Evolutionary conservation across 2,888 invertebrate genomes (phyloP).

Genomic region (Arenicola marina): DNA sequence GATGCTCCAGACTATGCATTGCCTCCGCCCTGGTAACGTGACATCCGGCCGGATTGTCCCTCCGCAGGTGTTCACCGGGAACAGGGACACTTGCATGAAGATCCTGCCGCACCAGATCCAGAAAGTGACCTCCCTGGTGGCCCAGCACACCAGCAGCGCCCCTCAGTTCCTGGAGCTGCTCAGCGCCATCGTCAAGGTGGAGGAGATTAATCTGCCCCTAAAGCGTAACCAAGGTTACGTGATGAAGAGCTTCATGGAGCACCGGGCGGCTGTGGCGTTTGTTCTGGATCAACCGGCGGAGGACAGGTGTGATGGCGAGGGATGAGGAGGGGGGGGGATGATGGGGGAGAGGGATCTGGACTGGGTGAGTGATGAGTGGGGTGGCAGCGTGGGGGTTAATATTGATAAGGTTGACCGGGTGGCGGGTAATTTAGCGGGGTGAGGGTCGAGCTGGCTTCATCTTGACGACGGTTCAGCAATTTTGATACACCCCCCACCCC

Average conservation of each 20-base stretch:
- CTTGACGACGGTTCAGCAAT: too few species aligned
- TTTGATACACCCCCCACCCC: too few species aligned
- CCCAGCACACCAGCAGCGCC: slow-evolving; percentile 43
- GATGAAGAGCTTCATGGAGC: slow-evolving; percentile 61
- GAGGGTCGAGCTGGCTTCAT: too few species aligned
- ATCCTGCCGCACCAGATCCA: slow-evolving; percentile 52
- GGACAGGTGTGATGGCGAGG: slow-evolving; percentile 43
- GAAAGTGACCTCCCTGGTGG: slow-evolving; percentile 51
- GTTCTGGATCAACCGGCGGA: slow-evolving; percentile 51
- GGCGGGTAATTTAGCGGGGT: too few species aligned
- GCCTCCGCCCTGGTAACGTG: neutral
- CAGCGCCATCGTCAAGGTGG: slow-evolving; percentile 56
- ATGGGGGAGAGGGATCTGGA: too few species aligned
- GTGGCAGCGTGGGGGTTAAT: too few species aligned
- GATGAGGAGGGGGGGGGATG: too few species aligned
- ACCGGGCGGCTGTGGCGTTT: slow-evolving; percentile 48
- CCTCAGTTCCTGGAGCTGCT: slow-evolving; percentile 57
- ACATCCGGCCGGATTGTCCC: too few species aligned
- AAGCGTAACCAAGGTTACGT: slow-evolving; percentile 59
- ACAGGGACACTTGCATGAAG: slow-evolving; percentile 56
- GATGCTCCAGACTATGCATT: neutral
- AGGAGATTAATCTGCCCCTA: slow-evolving; percentile 57
- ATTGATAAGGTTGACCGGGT: too few species aligned
- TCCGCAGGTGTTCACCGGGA: slow-evolving; percentile 56
- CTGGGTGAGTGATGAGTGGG: too few species aligned